phyloP scores from a whole-genome alignment of 2,797 vertebrate species.

The Catamblyrhynchus diadema region DNA sequence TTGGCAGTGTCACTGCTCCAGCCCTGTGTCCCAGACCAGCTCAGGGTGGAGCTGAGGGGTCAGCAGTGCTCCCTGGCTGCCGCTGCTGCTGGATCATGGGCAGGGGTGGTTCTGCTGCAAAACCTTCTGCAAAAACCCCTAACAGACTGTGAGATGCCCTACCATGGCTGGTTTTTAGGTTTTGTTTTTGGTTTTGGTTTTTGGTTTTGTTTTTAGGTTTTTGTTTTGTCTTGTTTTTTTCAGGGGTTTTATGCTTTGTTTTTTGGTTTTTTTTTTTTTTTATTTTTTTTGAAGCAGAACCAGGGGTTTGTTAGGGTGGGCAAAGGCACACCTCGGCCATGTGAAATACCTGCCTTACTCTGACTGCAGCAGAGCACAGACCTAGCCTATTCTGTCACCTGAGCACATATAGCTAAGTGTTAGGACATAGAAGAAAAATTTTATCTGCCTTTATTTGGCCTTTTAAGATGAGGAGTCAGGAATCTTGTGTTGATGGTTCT shows the following conservation, averaged over 20 bases:
- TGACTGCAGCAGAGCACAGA: not conserved
- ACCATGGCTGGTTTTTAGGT: too few species aligned
- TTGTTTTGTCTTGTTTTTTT: not conserved
- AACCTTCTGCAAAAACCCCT: not conserved
- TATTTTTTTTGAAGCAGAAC: not conserved
- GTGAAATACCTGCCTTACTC: not conserved
- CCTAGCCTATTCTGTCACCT: not conserved
- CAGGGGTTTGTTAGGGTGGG: not conserved
- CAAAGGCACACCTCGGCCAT: not conserved
- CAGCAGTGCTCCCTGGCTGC: not conserved
- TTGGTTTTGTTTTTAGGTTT: too few species aligned
- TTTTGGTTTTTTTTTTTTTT: not conserved
- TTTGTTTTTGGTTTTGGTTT: too few species aligned
- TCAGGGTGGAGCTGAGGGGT: rapidly evolving
- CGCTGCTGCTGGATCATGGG: not conserved
- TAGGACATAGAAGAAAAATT: not conserved
- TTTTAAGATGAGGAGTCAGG: not conserved
- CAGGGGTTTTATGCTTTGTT: too few species aligned
- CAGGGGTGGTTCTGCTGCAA: not conserved
- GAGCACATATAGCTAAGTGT: not conserved
- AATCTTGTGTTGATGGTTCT: not conserved
- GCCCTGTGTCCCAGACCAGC: not conserved
- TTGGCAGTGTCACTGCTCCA: not conserved
- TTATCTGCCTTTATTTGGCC: not conserved
- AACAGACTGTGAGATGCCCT: not conserved